Percentiles rank a stretch among this genome's conserved stretches.
phyloP scores from a whole-genome alignment of 2,113 vertebrate species.

The Arenaria interpres region DNA sequence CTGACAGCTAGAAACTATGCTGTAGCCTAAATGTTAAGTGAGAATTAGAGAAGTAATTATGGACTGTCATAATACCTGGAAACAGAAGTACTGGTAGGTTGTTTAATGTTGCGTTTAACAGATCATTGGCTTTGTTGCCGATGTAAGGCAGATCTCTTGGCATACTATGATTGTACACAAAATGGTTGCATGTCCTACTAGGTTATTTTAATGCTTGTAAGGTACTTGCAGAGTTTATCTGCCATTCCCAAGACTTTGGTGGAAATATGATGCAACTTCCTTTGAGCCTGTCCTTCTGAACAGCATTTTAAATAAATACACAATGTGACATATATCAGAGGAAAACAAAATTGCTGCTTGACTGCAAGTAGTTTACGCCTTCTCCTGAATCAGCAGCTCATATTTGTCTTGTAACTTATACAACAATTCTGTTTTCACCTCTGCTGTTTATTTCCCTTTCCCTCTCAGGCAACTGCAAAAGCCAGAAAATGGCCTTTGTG shows the following conservation, averaged over 20 bases:
- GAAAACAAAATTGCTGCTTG: background rate
- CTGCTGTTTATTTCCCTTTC: background rate
- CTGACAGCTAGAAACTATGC: background rate
- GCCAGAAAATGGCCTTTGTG: conserved; percentile 32
- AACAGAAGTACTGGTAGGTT: background rate
- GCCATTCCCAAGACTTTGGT: background rate
- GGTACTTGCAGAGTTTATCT: background rate
- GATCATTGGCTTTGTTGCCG: background rate
- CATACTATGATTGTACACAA: background rate
- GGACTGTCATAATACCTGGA: background rate
- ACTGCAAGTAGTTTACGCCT: background rate
- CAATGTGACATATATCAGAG: background rate
- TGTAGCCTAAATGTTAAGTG: background rate
- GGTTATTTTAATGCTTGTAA: background rate
- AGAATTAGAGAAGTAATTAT: background rate
- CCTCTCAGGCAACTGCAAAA: conserved; percentile 16
- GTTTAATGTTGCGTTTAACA: background rate
- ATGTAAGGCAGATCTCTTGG: background rate
- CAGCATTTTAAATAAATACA: background rate
- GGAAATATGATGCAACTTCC: background rate
- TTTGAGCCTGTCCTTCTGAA: background rate
- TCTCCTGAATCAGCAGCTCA: background rate
- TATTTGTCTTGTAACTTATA: conserved; percentile 7
- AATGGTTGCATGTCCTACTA: background rate
- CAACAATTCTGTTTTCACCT: conserved; percentile 13